A percentile compares a stretch with the other conserved stretches of the same genome.
Evolutionary conservation across 2,113 vertebrate genomes (phyloP).

Genomic region (Columbina picui): DNA sequence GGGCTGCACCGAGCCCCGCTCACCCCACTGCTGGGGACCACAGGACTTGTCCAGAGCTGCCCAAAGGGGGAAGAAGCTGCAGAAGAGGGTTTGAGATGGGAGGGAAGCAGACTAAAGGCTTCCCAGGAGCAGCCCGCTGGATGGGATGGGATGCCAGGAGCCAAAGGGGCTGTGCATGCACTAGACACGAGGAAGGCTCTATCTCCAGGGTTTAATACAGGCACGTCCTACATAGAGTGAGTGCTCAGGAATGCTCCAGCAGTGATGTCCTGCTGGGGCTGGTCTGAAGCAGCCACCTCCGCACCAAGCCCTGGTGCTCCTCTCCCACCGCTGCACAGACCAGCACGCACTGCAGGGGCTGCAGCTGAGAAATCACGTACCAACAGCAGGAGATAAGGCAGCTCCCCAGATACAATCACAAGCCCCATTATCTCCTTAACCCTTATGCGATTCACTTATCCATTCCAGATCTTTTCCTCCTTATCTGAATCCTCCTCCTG

Average conservation of each 20-base stretch:
- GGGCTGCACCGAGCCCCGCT: not conserved
- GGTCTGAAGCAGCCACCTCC: not conserved
- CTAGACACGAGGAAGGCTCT: not conserved
- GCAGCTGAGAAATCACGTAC: not conserved
- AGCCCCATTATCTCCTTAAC: conserved; percentile 26
- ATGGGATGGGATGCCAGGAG: not conserved
- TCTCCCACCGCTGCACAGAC: not conserved
- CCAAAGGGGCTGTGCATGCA: not conserved
- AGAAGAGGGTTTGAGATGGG: not conserved
- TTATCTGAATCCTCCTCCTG: not conserved
- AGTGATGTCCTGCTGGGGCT: accelerated
- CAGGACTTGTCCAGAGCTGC: not conserved
- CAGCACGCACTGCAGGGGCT: accelerated
- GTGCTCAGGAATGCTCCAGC: not conserved
- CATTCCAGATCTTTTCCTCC: not conserved
- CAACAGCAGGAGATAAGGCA: not conserved
- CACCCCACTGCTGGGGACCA: accelerated
- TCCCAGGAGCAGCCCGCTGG: not conserved
- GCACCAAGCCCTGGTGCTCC: not conserved
- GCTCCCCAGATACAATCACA: not conserved
- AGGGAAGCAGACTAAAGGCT: not conserved
- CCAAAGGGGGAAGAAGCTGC: not conserved
- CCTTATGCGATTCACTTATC: not conserved
- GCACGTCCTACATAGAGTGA: not conserved
- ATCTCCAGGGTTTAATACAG: not conserved